A percentile compares a stretch with the other conserved stretches of the same genome.
Conservation (phyloP, 2,113 vertebrate genomes). For the Castor canadensis region DNA sequence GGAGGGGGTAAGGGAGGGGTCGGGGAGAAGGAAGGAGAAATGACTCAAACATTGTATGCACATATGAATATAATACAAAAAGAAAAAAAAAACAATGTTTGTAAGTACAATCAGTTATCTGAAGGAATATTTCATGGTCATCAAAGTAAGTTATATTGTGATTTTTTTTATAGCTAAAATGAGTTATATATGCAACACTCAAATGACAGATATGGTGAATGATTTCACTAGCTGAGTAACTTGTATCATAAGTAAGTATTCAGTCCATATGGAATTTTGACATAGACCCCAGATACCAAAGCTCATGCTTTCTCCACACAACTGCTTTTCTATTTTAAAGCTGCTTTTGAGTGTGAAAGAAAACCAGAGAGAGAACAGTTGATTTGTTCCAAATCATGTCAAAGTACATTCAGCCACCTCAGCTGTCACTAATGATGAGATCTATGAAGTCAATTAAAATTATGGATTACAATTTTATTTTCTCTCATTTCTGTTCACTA, state of each 20-base stretch:
- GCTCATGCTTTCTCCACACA: neutral
- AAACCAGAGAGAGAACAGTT: neutral
- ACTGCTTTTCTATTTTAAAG: neutral
- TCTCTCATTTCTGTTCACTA: constrained; percentile 14
- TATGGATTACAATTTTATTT: constrained; percentile 50
- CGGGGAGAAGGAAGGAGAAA: no score
- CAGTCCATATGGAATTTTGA: neutral
- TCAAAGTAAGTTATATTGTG: no score
- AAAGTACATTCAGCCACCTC: neutral
- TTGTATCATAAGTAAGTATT: neutral
- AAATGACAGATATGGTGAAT: neutral
- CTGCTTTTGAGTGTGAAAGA: neutral
- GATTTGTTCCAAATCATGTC: constrained; percentile 22
- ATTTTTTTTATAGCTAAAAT: neutral
- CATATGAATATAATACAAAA: no score
- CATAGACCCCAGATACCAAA: neutral
- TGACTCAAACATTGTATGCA: no score
- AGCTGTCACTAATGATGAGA: constrained; percentile 26
- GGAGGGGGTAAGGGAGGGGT: no score
- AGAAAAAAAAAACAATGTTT: neutral
- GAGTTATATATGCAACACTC: neutral
- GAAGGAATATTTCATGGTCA: neutral
- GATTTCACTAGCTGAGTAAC: neutral
- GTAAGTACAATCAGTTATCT: neutral
- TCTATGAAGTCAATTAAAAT: constrained; percentile 47